These are phyloP conservation scores for Notospermus geniculatus DNA, from an alignment of 1,140 invertebrate genomes.

Conservation along the genomic window DNA sequence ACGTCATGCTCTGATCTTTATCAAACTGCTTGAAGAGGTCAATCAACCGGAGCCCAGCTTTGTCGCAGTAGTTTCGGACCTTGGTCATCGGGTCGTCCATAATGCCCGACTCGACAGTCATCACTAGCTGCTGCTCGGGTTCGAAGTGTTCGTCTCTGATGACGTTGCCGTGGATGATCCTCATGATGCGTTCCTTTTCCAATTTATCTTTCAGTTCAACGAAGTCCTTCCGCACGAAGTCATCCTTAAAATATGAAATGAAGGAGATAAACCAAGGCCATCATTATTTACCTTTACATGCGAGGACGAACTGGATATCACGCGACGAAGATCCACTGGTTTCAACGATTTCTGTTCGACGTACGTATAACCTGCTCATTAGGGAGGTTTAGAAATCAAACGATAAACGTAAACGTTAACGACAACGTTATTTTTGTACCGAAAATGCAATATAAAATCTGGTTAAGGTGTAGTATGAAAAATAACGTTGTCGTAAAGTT, in stretches of 20 bases:
- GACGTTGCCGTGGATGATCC: constrained; percentile 33
- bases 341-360: no score
- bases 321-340: no score
- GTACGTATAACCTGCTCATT: no score
- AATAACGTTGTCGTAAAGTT: no score
- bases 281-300: no score
- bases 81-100: constrained; percentile 47
- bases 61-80: constrained; percentile 41
- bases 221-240: constrained; percentile 41
- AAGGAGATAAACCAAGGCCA: no score
- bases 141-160: constrained; percentile 8
- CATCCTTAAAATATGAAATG: constrained; percentile 28
- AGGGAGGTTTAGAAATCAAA: no score
- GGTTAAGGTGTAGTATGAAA: no score
- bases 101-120: constrained; percentile 17
- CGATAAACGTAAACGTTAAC: no score
- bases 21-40: constrained; percentile 48
- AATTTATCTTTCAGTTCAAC: constrained; percentile 38
- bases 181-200: constrained; percentile 66
- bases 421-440: no score
- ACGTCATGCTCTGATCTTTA: constrained; percentile 38
- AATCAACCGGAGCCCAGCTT: constrained; percentile 42
- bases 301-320: no score
- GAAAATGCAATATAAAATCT: no score
- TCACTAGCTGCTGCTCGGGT: neutral